Percentiles rank a stretch among this genome's conserved stretches.
Evolutionary conservation across 2,888 invertebrate species (phyloP).

Genomic region (Xestia ashworthii): DNA sequence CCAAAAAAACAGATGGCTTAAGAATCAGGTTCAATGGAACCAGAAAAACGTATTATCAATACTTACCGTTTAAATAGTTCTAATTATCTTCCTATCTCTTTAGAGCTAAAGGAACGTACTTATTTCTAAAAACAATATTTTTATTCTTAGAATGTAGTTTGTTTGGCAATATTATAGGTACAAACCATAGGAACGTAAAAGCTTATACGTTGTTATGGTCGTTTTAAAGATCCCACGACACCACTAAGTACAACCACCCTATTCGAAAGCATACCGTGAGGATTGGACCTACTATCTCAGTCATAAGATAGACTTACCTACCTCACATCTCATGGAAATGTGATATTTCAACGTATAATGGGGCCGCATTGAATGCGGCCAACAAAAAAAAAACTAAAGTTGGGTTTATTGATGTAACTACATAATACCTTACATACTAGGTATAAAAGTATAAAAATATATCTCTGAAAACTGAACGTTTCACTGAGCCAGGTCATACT

Average conservation of each 20-base stretch:
- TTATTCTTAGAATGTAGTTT: too few relatives aligned
- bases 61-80: too few relatives aligned
- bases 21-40: too few relatives aligned
- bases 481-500: background rate
- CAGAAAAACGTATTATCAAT: too few relatives aligned
- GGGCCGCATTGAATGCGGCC: background rate
- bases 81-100: too few relatives aligned
- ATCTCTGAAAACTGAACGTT: slow-evolving; percentile 3
- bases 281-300: background rate
- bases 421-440: background rate
- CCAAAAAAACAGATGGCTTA: too few relatives aligned
- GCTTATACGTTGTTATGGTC: too few relatives aligned
- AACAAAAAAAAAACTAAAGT: background rate
- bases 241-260: background rate
- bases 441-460: slow-evolving; percentile 31
- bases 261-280: background rate
- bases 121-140: too few relatives aligned
- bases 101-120: too few relatives aligned
- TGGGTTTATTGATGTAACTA: background rate
- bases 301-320: background rate
- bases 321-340: background rate
- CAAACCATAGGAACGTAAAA: too few relatives aligned
- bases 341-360: background rate
- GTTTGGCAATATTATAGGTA: too few relatives aligned
- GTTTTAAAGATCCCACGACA: background rate